phyloP scores from a whole-genome alignment of 2,888 invertebrate genomes.

The Acanthococcus lagerstroemiae region DNA sequence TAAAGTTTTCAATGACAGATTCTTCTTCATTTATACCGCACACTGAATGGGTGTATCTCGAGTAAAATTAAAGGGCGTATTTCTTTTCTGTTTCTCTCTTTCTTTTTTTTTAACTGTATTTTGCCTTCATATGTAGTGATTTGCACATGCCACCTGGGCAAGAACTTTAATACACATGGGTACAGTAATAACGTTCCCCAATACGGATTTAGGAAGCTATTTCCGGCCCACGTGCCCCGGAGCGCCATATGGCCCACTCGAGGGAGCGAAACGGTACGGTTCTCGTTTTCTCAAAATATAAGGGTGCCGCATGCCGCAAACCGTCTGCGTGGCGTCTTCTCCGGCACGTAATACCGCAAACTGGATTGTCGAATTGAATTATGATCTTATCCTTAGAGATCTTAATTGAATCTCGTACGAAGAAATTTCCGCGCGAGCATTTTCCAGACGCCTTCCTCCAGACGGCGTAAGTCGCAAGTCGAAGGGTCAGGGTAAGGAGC shows the following conservation, averaged over 20 bases:
- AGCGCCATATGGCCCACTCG: slow-evolving; percentile 5
- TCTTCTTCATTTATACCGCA: no score
- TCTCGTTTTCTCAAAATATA: background rate
- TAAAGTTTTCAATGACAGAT: no score
- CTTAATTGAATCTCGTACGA: background rate
- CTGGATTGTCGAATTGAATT: background rate
- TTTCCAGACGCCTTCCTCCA: no score
- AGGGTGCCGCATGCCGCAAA: background rate
- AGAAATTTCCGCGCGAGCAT: no score
- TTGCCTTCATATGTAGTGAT: background rate
- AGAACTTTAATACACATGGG: background rate
- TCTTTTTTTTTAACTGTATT: background rate
- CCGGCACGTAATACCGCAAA: background rate
- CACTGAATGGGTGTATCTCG: no score
- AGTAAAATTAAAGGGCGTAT: no score
- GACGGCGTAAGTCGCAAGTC: no score
- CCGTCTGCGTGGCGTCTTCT: background rate
- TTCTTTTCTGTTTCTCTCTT: background rate
- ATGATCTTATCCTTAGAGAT: background rate
- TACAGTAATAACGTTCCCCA: slow-evolving; percentile 3
- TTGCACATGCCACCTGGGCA: slow-evolving; percentile 9
- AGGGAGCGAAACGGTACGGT: no score
- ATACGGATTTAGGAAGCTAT: slow-evolving; percentile 6
- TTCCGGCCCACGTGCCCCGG: slow-evolving; percentile 8
- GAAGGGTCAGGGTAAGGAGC: no score